These are phyloP conservation scores for Amblyopsis hoosieri DNA, from an alignment of 2,797 vertebrate species.

Conservation along the genomic window DNA sequence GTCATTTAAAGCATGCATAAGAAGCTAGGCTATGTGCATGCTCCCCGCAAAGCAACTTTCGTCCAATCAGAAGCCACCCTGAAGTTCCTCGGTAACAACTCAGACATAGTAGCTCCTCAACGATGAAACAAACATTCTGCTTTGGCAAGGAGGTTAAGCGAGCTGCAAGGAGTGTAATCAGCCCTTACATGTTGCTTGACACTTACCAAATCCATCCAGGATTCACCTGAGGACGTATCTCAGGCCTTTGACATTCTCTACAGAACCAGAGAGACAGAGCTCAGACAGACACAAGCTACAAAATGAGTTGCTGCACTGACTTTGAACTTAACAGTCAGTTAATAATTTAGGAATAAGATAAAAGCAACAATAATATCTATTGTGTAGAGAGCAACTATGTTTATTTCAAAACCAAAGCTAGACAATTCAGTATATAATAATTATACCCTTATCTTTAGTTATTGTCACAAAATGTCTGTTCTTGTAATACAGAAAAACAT, in stretches of 20 bases:
- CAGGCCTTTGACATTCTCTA: conserved; percentile 56
- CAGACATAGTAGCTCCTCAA: background rate
- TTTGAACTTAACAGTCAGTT: conserved; percentile 4
- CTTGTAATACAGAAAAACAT: too few relatives aligned
- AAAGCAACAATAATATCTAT: too few relatives aligned
- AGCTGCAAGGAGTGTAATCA: background rate
- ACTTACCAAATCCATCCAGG: conserved; percentile 79
- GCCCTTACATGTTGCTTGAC: background rate
- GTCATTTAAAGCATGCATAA: conserved; percentile 20
- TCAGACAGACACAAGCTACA: conserved; percentile 20
- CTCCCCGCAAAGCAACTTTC: background rate
- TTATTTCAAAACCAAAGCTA: too few relatives aligned
- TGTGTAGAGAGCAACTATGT: too few relatives aligned
- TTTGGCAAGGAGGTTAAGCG: conserved; percentile 3
- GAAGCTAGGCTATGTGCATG: too few relatives aligned
- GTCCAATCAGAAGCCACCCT: background rate
- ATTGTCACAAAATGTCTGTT: too few relatives aligned
- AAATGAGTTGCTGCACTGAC: background rate
- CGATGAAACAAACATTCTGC: background rate
- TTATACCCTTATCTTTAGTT: too few relatives aligned
- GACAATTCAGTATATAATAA: too few relatives aligned
- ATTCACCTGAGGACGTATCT: conserved; percentile 68
- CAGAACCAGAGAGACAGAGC: conserved; percentile 52
- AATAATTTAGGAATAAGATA: too few relatives aligned
- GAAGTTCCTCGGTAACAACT: background rate